A percentile compares a stretch with the other conserved stretches of the same genome.
phyloP scores from a whole-genome alignment of 1,140 invertebrate species.

The Sinonovacula constricta region DNA sequence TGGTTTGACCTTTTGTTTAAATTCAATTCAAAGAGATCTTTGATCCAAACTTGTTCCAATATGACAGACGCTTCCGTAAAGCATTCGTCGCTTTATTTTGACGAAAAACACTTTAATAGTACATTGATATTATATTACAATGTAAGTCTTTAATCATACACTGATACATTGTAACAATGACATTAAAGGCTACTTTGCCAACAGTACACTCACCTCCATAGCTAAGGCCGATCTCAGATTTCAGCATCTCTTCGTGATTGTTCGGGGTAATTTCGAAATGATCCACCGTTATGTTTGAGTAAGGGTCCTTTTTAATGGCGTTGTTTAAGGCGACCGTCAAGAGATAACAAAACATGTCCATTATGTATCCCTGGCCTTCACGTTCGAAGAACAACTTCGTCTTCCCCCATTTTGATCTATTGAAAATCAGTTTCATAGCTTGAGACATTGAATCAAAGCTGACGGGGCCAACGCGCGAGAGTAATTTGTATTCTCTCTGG shows the following conservation, averaged over 20 bases:
- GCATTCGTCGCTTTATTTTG: no score
- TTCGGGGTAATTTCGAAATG: not conserved
- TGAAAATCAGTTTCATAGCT: constrained; percentile 84
- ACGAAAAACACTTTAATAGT: no score
- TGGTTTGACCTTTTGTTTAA: no score
- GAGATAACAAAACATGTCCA: constrained; percentile 80
- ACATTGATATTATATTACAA: no score
- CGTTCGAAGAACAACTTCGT: constrained; percentile 86
- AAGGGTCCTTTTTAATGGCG: not conserved
- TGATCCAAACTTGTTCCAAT: no score
- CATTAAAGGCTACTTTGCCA: no score
- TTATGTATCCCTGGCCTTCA: constrained; percentile 80
- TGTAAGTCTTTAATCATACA: no score
- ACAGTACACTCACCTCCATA: not conserved
- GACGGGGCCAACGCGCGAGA: constrained; percentile 90
- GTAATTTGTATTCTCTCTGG: constrained; percentile 83
- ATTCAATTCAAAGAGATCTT: no score
- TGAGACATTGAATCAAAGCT: constrained; percentile 86
- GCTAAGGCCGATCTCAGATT: not conserved
- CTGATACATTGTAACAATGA: no score
- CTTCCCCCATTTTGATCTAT: constrained; percentile 83
- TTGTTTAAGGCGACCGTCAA: not conserved
- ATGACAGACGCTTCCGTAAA: no score
- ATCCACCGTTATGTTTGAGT: not conserved
- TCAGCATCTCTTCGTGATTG: not conserved